Base-by-base conservation (phyloP, 2,888 invertebrate species). In the Agrenia bidenticulata region DNA sequence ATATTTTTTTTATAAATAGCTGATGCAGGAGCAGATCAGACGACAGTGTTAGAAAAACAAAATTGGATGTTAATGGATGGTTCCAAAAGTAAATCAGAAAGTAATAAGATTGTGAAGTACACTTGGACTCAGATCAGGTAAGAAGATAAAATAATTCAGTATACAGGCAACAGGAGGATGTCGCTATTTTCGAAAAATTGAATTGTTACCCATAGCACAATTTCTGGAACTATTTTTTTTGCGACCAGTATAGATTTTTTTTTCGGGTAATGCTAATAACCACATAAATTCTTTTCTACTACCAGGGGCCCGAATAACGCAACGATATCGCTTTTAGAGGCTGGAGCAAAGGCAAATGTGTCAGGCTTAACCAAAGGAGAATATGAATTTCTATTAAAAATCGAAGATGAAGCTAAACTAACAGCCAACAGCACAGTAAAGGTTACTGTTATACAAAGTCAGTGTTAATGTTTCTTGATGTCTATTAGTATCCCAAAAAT, bases 41-140 rank as follows among this genome's bases (percentile, higher is more conserved):
- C 89, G 61, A 88, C 93, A 76, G 89, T 89, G 70, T 84, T 95
- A 61, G 94, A 95, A 4, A 86, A 88, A 79, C 86, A 89, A 79
- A 92, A 90, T 15, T 89, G 89, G 86, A 85, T 87, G 17, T 78
- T 84, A 0, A 82, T 96, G 56, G 90, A 95, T 82, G 95, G 92
- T 1, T 86, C 87, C 0, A 85, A 84, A 77, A 92, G 91, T 45
- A 80, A 79, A 27, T 86, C 83, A 73, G 94, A 94, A 80, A 94
- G 94, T 80, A 88, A 90, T 77, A 86, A 88, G 77, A 90, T 94
- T 71, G 86, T 87, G 24, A 85, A 85, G 39, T 95, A 88, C 84
- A 85, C 86, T 13, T 96, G 96, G 96, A 87, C 88, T 74, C 89
- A 92, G 79, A 80, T 89, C 7, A 86, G 82, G 85, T 85, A 79